Conservation (phyloP, 2,113 vertebrate genomes). For the Chrysemys picta region DNA sequence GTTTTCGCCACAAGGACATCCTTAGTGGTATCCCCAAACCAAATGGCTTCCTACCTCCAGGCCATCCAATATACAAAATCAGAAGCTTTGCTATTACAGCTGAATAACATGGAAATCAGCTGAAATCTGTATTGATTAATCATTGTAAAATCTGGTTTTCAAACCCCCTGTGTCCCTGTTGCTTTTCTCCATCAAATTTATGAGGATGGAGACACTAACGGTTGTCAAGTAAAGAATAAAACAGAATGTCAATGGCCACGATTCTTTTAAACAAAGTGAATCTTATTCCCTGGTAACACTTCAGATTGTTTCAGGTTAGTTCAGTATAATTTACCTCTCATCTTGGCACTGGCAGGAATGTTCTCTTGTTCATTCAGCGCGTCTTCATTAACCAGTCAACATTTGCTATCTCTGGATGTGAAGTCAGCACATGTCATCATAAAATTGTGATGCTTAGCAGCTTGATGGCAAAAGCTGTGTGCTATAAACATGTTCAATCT, state of each 20-base stretch:
- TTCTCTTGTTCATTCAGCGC: accelerated
- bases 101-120: background rate
- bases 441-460: background rate
- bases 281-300: accelerated
- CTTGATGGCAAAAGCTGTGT: background rate
- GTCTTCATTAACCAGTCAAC: accelerated
- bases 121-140: background rate
- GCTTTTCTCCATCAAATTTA: accelerated
- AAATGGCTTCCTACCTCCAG: background rate
- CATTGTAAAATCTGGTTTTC: background rate
- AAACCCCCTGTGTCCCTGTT: background rate
- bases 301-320: accelerated
- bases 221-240: background rate
- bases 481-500: background rate
- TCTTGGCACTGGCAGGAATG: too few relatives aligned
- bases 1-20: slow-evolving; percentile 21
- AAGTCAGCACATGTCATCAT: accelerated
- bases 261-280: background rate
- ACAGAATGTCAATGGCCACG: accelerated
- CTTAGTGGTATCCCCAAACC: background rate
- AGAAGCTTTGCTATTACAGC: background rate
- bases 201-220: background rate
- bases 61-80: background rate
- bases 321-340: background rate
- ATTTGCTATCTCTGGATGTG: background rate